A percentile compares a stretch with the other conserved stretches of the same genome.
phyloP scores from a whole-genome alignment of 2,797 vertebrate genomes.

The Orientallactaga sibirica region DNA sequence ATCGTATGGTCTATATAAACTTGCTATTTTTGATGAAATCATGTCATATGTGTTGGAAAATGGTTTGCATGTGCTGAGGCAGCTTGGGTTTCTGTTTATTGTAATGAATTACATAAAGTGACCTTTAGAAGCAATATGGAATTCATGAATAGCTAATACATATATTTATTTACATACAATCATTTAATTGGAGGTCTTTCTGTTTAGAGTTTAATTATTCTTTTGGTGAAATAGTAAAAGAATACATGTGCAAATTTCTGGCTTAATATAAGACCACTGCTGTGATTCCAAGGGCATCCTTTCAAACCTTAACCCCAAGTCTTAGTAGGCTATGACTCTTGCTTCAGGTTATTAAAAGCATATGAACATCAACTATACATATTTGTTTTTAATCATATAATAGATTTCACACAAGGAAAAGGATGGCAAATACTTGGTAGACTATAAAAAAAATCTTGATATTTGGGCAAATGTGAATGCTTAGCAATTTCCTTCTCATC shows the following conservation, averaged over 20 bases:
- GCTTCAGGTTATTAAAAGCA: conserved; percentile 66
- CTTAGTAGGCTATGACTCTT: conserved; percentile 52
- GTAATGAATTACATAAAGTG: conserved; percentile 14
- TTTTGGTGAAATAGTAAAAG: conserved; percentile 15
- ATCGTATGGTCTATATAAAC: background rate
- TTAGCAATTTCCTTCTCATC: conserved; percentile 59
- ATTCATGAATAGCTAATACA: background rate
- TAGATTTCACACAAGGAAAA: conserved; percentile 55
- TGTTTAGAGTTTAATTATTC: conserved; percentile 61
- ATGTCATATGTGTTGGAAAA: background rate
- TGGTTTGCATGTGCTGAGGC: background rate
- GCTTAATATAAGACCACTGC: background rate
- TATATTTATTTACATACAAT: background rate
- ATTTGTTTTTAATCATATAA: conserved; percentile 77
- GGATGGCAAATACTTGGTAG: conserved; percentile 70
- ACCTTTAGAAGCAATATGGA: conserved; percentile 21
- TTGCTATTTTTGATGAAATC: conserved; percentile 42
- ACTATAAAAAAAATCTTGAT: conserved; percentile 62
- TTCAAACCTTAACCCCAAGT: conserved; percentile 58
- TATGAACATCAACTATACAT: conserved; percentile 6
- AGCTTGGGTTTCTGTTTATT: conserved; percentile 14
- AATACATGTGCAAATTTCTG: background rate
- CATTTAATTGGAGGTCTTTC: background rate
- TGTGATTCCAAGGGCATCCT: conserved; percentile 59
- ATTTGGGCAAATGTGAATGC: conserved; percentile 60